Conservation (phyloP, 2,113 vertebrate species). For the Tachysurus vachellii region DNA sequence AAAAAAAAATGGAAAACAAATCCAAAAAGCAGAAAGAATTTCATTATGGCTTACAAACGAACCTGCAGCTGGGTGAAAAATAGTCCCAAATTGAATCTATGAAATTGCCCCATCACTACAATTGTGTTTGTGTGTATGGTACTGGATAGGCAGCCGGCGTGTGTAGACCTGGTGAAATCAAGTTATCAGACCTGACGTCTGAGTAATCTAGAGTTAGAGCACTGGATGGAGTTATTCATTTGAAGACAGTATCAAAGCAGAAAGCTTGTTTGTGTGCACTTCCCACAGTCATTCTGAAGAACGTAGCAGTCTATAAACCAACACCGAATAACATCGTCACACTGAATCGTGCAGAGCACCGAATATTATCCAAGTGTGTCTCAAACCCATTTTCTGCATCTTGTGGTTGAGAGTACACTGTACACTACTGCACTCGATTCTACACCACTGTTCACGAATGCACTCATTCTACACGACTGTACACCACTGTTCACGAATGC, state of each 20-base stretch:
- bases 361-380: neutral
- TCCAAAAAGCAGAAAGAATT: slow-evolving; percentile 28
- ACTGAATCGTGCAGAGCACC: neutral
- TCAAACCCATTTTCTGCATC: neutral
- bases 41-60: slow-evolving; percentile 24
- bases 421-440: no score
- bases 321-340: neutral
- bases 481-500: no score
- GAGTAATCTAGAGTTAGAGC: neutral
- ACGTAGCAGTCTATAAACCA: neutral
- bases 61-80: slow-evolving; percentile 1
- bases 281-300: neutral
- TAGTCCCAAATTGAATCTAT: slow-evolving; percentile 27
- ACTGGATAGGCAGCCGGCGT: neutral
- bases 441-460: no score
- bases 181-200: slow-evolving; percentile 12
- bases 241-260: neutral
- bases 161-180: slow-evolving; percentile 29
- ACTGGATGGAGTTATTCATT: neutral
- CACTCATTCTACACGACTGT: no score
- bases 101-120: slow-evolving; percentile 26
- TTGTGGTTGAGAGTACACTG: neutral
- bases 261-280: neutral
- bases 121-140: slow-evolving; percentile 23
- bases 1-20: slow-evolving; percentile 5